Base-by-base conservation (phyloP, 2,888 invertebrate genomes). In the Macroteleia sp. region DNA sequence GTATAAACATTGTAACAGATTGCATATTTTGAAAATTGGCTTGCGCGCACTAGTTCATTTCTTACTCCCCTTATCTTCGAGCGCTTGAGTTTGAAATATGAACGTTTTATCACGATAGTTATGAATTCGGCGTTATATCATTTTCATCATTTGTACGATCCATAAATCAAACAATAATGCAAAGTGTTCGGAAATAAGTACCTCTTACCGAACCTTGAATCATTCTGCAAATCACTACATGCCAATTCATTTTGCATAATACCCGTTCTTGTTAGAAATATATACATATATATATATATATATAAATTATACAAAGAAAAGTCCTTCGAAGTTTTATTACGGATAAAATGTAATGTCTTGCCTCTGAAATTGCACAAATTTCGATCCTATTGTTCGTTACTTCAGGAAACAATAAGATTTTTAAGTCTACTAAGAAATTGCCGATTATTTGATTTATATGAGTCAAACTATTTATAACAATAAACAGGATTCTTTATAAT, bases 121-220 rank as follows among this genome's bases (percentile, higher is more conserved):
- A 69, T 69, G 57, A 71, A 71, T 71, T 77, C 19, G 52, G 66
- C 70, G 57, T 71, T 59, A 46, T 71, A 70, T 70, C 57, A 77
- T 77, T 77, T 71, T 52, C 59, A 71, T 77, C 57, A 66, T 64
- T 70, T 70, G 57, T 36, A 56, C 57, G 64, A 54, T 56, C 50
- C 52, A 77, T 77, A 77, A 77, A 77, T 77, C 77, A 77, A 70
- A 59, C 59, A 77, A 71, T 77, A 77, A 77, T 77, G 70, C 70
- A 70, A 77, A 77, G 64, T 70, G 76, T 64, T 76, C 57, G 57
- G 25, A 69, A 76, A 70, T 76, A 76, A 76, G 69, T 59, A 64
- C 69, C 76, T 69, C 76, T 70, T 76, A 76, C 76, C 50, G 69
- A 64, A 70, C 76, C 56, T 76, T 76, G 76, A 69, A 69, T 64